These are phyloP conservation scores for Sebastes iracundus DNA, from an alignment of 2,797 vertebrate species.

Conservation along the genomic window DNA sequence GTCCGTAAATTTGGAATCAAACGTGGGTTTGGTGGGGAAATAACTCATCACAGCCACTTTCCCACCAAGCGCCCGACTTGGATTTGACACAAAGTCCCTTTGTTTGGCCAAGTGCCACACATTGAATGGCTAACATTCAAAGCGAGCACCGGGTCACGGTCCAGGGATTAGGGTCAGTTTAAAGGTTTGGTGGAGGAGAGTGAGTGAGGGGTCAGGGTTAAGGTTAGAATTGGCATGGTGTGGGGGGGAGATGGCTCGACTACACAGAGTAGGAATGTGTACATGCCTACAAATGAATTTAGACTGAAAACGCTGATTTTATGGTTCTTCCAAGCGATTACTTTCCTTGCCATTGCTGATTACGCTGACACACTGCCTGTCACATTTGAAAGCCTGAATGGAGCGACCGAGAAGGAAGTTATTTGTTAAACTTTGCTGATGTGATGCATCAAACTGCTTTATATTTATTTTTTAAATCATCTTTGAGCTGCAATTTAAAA, in stretches of 20 bases:
- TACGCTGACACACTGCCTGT: conserved; percentile 23
- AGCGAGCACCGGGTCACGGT: conserved; percentile 66
- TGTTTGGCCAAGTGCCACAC: conserved; percentile 68
- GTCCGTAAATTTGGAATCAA: not conserved
- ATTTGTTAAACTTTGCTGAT: conserved; percentile 5
- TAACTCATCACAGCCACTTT: conserved; percentile 62
- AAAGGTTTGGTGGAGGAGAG: conserved; percentile 61
- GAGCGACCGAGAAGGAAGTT: not conserved
- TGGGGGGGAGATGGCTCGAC: conserved; percentile 21
- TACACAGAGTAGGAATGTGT: conserved; percentile 48
- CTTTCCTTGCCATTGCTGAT: conserved; percentile 30
- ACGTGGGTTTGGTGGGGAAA: conserved; percentile 32
- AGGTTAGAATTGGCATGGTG: conserved; percentile 45
- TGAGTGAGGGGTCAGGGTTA: conserved; percentile 63
- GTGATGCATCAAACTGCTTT: not conserved
- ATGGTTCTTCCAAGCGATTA: conserved; percentile 28
- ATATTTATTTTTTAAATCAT: not conserved
- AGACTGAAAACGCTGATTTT: conserved; percentile 36
- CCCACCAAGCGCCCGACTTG: conserved; percentile 55
- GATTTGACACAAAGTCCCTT: conserved; percentile 74
- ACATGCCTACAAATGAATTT: conserved; percentile 60
- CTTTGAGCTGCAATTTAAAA: not conserved
- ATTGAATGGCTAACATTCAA: conserved; percentile 70
- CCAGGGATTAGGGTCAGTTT: conserved; percentile 73
- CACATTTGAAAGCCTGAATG: conserved; percentile 14